Evolutionary conservation across 92 coral and sea anemone species (phyloP).

Genomic region (Ricordea florida): DNA sequence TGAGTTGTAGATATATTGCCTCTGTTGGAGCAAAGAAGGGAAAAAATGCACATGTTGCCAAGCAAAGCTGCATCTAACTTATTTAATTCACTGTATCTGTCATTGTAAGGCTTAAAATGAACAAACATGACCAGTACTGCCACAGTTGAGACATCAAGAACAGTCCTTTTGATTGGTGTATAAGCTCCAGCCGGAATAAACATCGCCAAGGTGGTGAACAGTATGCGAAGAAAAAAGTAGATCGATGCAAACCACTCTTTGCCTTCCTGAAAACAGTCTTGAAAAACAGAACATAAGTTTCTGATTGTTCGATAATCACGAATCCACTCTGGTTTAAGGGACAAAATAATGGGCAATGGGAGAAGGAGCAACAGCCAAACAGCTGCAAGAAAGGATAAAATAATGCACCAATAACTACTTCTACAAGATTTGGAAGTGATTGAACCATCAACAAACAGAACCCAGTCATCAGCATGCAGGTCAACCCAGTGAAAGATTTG

Average conservation of each 20-base stretch:
- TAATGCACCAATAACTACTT: no score
- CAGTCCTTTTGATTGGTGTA: background rate
- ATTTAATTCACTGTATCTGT: background rate
- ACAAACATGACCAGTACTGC: background rate
- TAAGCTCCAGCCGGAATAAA: background rate
- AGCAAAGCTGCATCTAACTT: no score
- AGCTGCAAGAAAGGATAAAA: background rate
- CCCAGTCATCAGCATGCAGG: slow-evolving; percentile 25
- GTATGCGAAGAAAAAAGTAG: background rate
- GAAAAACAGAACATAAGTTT: background rate
- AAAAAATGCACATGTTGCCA: no score
- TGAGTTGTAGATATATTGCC: no score
- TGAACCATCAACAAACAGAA: slow-evolving; percentile 46
- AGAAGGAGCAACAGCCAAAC: background rate
- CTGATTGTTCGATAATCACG: background rate
- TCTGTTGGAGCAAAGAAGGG: no score
- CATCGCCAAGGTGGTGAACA: background rate
- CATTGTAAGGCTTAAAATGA: background rate
- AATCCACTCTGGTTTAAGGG: background rate
- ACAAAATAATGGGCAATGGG: background rate
- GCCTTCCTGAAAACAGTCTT: background rate
- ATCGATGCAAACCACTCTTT: background rate
- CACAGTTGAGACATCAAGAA: background rate
- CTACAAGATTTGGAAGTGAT: background rate
- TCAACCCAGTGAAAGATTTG: slow-evolving; percentile 29